These are phyloP conservation scores for Caenorhabditis doughertyi DNA, from an alignment of 2,888 invertebrate genomes.

Conservation along the genomic window DNA sequence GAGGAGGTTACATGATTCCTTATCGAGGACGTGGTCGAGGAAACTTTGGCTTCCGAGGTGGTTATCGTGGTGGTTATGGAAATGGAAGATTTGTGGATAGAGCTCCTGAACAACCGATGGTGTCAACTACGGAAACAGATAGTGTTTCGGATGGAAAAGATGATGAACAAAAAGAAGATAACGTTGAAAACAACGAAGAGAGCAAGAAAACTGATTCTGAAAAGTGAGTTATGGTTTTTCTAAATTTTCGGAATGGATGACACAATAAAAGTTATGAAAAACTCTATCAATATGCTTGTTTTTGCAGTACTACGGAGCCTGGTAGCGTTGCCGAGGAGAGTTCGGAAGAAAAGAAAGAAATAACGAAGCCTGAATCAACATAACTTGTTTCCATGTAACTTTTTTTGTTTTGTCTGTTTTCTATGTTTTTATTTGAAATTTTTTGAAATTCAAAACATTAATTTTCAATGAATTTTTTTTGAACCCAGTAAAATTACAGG, in stretches of 20 bases:
- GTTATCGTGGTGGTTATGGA: background rate
- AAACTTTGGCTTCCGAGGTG: conserved; percentile 36
- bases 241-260: too few relatives aligned
- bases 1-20: background rate
- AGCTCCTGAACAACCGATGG: background rate
- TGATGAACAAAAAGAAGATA: background rate
- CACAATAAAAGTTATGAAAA: too few relatives aligned
- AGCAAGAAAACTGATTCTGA: too few relatives aligned
- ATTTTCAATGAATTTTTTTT: background rate
- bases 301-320: too few relatives aligned
- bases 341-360: background rate
- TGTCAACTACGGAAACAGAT: background rate
- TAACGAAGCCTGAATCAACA: background rate
- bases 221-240: too few relatives aligned
- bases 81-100: background rate
- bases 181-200: too few relatives aligned
- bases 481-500: too few relatives aligned
- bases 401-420: conserved; percentile 9
- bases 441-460: background rate
- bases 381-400: too few relatives aligned
- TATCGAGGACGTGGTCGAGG: conserved; percentile 37
- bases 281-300: too few relatives aligned
- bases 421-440: background rate
- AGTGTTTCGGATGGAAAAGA: background rate
- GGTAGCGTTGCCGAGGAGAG: too few relatives aligned